Evolutionary conservation across 2,797 vertebrate species (phyloP), one percentile per base, ranked within the genome.

Genomic region (Microcaecilia unicolor): DNA sequence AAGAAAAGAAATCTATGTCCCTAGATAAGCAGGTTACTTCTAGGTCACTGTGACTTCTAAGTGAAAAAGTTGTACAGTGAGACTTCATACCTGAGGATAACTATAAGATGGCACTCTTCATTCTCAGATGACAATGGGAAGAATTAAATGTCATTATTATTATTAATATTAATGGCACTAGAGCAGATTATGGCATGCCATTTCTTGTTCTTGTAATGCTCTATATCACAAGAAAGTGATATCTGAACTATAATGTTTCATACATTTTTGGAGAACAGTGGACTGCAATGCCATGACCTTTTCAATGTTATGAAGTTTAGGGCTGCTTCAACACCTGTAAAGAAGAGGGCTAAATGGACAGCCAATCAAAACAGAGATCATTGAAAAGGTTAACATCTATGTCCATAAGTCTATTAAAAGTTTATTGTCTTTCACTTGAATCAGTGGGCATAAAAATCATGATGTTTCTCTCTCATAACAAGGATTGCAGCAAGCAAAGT

Each of bases 391-490:
- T 76, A 56, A 68, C 68, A 26, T 55, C 38, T 37, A 18, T 58
- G 53, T 76, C 74, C 73, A 67, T 65, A 63, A 48, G 37, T 42
- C 46, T 57, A 18, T 73, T 72, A 67, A 67, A 68, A 35, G 44
- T 66, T 72, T 70, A 69, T 53, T 48, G 44, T 37, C 41, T 57
- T 67, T 66, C 60, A 31, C 48, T 65, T 37, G 54, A 55, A 53
- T 22, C 2, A 17, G 6, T 8, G 20, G 37, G 41, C 45, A 61
- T 60, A 67, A 36, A 61, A 61, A 67, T 55, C 41, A 49, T 34
- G 51, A 33, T 33, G 16, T 15, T 34, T 64, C 15, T 1, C 64
- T 67, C 41, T 43, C 29, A 25, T 47, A 53, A 65, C 57, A 72
- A 74, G 68, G 41, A 63, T 9, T 22, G 52, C 22, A 53, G 42